Evolutionary conservation across 2,888 invertebrate genomes (phyloP).

Genomic region (Heliconius ethilla): DNA sequence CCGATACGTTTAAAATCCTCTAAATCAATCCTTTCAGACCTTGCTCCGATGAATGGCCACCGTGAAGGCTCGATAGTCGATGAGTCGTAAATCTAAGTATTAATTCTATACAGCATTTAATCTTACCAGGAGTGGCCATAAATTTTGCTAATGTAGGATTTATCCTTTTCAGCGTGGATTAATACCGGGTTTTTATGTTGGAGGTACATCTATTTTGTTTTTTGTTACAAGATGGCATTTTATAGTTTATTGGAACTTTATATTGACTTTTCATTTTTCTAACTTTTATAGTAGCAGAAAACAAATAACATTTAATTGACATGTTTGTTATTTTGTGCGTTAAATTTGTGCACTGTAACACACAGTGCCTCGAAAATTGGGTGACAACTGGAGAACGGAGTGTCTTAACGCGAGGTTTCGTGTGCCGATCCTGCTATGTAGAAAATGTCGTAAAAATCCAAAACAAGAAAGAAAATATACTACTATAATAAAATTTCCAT

Average conservation of each 20-base stretch:
- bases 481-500: too few relatives aligned
- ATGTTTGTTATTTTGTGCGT: too few relatives aligned
- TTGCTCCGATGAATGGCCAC: constrained; percentile 16
- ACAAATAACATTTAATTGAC: too few relatives aligned
- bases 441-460: too few relatives aligned
- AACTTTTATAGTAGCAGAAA: too few relatives aligned
- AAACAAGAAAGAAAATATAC: too few relatives aligned
- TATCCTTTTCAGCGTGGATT: constrained; percentile 24
- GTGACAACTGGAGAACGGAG: too few relatives aligned
- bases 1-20: constrained; percentile 6
- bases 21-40: constrained; percentile 22
- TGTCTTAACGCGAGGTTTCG: too few relatives aligned
- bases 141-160: constrained; percentile 28
- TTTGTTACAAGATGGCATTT: not conserved
- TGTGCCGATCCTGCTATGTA: too few relatives aligned
- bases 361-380: too few relatives aligned
- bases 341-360: too few relatives aligned
- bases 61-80: constrained; percentile 32
- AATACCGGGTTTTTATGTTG: not conserved
- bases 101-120: constrained; percentile 44
- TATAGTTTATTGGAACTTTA: not conserved
- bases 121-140: constrained; percentile 37
- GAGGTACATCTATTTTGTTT: not conserved
- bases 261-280: too few relatives aligned
- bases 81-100: constrained; percentile 38